Percentiles rank a stretch among this genome's conserved stretches.
phyloP scores from a whole-genome alignment of 2,797 vertebrate genomes.

The Vespertilio murinus region DNA sequence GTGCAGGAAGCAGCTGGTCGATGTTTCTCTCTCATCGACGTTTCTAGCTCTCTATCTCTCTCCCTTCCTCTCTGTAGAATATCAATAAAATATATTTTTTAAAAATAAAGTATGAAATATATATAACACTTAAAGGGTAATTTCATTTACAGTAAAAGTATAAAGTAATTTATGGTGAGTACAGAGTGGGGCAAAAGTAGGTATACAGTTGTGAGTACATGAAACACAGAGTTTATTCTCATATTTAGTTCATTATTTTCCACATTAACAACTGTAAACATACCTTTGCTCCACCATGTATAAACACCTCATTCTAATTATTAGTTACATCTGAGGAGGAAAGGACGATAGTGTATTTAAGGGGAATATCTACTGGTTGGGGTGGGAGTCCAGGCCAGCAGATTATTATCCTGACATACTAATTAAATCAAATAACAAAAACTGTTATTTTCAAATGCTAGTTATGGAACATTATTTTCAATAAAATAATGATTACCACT shows the following conservation, averaged over 20 bases:
- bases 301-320: not conserved
- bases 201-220: not conserved
- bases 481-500: not conserved
- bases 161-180: not conserved
- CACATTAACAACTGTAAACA: not conserved
- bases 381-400: not conserved
- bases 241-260: not conserved
- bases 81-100: too few relatives aligned
- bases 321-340: not conserved
- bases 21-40: too few relatives aligned
- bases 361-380: not conserved
- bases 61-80: too few relatives aligned
- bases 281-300: not conserved
- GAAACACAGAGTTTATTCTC: not conserved
- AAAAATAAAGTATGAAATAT: not conserved
- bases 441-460: not conserved
- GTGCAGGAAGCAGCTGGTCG: too few relatives aligned
- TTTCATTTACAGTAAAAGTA: not conserved
- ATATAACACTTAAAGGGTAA: not conserved
- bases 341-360: not conserved
- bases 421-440: not conserved
- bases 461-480: conserved; percentile 7
- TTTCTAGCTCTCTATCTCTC: too few relatives aligned
- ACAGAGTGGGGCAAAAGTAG: not conserved
- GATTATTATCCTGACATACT: not conserved